These are phyloP conservation scores for Cichlasoma orientale DNA, from an alignment of 2,797 vertebrate species.

Conservation along the genomic window DNA sequence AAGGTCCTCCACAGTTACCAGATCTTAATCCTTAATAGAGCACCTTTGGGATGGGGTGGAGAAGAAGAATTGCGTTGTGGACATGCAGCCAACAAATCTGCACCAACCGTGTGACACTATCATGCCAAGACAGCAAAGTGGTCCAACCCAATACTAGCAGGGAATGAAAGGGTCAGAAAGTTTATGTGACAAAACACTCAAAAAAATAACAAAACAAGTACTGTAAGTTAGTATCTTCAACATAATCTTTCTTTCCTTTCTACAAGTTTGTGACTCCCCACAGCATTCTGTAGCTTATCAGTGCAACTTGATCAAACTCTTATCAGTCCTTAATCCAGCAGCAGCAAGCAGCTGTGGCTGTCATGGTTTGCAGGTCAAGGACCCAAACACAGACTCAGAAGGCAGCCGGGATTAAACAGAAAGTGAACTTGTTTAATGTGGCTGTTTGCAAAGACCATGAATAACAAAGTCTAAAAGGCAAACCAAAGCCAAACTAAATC, in stretches of 20 bases:
- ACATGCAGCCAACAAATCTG: too few relatives aligned
- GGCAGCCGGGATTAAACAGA: background rate
- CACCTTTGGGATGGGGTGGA: too few relatives aligned
- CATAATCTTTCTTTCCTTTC: background rate
- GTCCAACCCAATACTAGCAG: background rate
- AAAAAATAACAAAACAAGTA: background rate
- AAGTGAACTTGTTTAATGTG: background rate
- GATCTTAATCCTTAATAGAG: too few relatives aligned
- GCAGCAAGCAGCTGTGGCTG: background rate
- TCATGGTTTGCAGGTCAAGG: background rate
- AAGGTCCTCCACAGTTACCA: too few relatives aligned
- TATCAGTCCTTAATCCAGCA: background rate
- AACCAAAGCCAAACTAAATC: background rate
- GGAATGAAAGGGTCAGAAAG: background rate
- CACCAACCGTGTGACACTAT: background rate
- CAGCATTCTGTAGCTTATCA: background rate
- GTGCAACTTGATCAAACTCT: background rate
- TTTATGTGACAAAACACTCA: background rate
- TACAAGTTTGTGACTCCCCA: background rate
- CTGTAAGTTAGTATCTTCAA: background rate
- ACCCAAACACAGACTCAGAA: background rate
- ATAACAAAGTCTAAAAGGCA: fast-evolving
- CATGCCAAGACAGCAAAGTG: background rate
- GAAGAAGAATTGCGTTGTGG: too few relatives aligned
- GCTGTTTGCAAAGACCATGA: background rate